These are phyloP conservation scores for Diabrotica undecimpunctata DNA, from an alignment of 1,140 invertebrate species.

Conservation along the genomic window DNA sequence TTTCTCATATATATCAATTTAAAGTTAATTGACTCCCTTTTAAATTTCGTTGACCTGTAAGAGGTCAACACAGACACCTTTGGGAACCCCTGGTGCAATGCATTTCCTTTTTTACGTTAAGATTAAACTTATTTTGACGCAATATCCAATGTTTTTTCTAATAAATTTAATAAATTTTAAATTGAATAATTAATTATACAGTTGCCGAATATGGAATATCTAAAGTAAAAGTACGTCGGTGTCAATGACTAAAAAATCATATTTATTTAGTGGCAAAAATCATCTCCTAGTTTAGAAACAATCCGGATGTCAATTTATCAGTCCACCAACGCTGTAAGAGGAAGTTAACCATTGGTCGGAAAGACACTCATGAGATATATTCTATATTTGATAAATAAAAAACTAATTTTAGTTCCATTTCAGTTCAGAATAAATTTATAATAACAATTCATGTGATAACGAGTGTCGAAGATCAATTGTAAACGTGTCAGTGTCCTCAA, in stretches of 20 bases:
- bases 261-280: constrained; percentile 5
- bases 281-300: constrained; percentile 1
- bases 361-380: constrained; percentile 25
- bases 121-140: too few species aligned
- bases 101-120: too few species aligned
- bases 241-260: not conserved
- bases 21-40: too few species aligned
- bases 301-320: constrained; percentile 37
- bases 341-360: constrained; percentile 34
- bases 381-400: constrained; percentile 23
- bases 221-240: not conserved
- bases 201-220: too few species aligned
- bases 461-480: constrained; percentile 31
- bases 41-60: too few species aligned
- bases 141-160: too few species aligned
- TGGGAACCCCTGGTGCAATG: too few species aligned
- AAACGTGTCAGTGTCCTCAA: constrained; percentile 29
- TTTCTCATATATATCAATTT: too few species aligned
- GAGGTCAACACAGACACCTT: too few species aligned
- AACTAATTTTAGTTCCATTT: constrained; percentile 12
- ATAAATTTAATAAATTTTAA: too few species aligned
- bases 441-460: constrained; percentile 23
- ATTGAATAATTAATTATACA: too few species aligned
- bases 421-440: constrained; percentile 22
- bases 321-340: constrained; percentile 27